phyloP scores from a whole-genome alignment of 2,113 vertebrate genomes.

The Bungarus multicinctus region DNA sequence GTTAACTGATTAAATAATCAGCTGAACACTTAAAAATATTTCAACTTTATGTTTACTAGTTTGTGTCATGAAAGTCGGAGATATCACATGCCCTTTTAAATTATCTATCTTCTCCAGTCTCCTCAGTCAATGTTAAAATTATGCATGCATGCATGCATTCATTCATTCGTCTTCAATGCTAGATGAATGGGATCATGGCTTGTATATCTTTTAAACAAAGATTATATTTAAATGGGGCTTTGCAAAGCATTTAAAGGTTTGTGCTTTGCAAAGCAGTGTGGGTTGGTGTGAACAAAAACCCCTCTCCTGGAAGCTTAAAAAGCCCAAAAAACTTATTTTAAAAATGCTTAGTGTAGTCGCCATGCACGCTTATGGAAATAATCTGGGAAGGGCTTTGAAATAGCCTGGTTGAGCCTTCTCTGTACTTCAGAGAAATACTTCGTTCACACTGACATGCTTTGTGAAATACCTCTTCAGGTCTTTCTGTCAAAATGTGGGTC shows the following conservation, averaged over 20 bases:
- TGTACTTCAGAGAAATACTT: neutral
- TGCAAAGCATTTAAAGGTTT: neutral
- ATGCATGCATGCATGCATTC: neutral
- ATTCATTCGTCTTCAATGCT: too few relatives aligned
- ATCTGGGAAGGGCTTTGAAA: neutral
- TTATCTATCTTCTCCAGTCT: neutral
- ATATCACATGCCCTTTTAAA: neutral
- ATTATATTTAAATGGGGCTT: neutral
- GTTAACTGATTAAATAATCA: neutral
- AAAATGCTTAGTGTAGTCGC: neutral
- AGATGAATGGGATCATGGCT: neutral
- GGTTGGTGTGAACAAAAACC: neutral
- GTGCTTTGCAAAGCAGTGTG: neutral
- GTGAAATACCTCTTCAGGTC: neutral
- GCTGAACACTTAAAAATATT: neutral
- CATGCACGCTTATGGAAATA: neutral
- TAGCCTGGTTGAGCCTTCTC: neutral
- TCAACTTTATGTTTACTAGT: neutral
- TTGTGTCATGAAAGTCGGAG: neutral
- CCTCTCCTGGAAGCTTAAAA: neutral
- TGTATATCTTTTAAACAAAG: neutral
- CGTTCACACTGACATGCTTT: neutral
- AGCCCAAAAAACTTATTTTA: neutral
- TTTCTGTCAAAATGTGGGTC: neutral
- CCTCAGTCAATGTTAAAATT: neutral